phyloP scores from a whole-genome alignment of 2,113 vertebrate species.

The Pelecanus crispus region DNA sequence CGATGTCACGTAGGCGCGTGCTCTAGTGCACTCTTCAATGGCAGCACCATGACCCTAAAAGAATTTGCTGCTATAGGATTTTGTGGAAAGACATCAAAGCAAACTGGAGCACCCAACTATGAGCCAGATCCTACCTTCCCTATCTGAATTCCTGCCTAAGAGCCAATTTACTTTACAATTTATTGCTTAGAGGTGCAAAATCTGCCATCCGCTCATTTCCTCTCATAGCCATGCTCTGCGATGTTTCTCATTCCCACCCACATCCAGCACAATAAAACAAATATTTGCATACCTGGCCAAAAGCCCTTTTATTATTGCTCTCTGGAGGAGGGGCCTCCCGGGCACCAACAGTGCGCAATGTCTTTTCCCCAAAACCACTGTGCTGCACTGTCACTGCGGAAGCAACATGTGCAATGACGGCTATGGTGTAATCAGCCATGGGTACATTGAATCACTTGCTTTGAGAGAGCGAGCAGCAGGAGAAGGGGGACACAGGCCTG shows the following conservation, averaged over 20 bases:
- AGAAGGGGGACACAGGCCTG: background rate
- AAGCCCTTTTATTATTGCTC: background rate
- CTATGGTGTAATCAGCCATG: no score
- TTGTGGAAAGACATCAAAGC: background rate
- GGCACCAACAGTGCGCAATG: rapidly evolving
- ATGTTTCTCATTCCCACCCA: background rate
- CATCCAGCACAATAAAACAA: background rate
- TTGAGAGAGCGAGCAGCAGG: background rate
- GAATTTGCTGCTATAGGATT: background rate
- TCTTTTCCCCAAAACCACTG: background rate
- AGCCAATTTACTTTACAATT: background rate
- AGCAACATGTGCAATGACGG: rapidly evolving
- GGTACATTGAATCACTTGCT: rapidly evolving
- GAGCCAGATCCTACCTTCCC: background rate
- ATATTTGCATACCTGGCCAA: background rate
- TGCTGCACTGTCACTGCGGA: rapidly evolving
- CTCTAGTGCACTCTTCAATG: rapidly evolving
- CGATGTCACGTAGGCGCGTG: background rate
- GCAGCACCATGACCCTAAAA: background rate
- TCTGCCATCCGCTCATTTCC: background rate
- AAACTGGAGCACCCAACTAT: background rate
- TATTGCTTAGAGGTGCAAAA: background rate
- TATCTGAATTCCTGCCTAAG: background rate
- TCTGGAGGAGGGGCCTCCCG: background rate
- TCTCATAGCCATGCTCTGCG: background rate